Evolutionary conservation across 35 echinoderm and acorn worm species (phyloP).

Genomic region (Eucidaris tribuloides): DNA sequence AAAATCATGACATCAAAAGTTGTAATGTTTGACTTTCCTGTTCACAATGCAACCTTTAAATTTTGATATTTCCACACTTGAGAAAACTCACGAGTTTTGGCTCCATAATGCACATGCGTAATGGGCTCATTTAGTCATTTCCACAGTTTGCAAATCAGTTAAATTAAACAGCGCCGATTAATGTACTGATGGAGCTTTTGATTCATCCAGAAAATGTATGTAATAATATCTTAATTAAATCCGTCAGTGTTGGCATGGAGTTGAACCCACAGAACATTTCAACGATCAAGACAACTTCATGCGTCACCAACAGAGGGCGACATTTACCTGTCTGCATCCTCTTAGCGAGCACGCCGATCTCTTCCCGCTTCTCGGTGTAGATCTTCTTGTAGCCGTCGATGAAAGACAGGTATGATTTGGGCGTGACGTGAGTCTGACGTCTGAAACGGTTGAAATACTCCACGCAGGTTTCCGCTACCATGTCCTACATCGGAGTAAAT

Average conservation of each 20-base stretch:
- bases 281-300: too few relatives aligned
- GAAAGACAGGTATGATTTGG: slow-evolving; percentile 97
- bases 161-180: too few relatives aligned
- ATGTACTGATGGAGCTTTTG: not conserved
- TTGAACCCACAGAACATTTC: not conserved
- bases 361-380: slow-evolving; percentile 78
- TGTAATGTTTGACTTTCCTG: too few relatives aligned
- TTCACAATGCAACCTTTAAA: too few relatives aligned
- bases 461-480: slow-evolving; percentile 84
- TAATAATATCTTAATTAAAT: not conserved
- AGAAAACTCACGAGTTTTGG: too few relatives aligned
- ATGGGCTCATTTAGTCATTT: too few relatives aligned
- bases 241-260: not conserved
- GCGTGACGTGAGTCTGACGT: slow-evolving; percentile 96
- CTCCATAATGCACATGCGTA: too few relatives aligned
- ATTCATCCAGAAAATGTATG: not conserved
- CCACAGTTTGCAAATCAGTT: too few relatives aligned
- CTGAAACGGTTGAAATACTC: slow-evolving; percentile 93
- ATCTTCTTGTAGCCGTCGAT: slow-evolving; percentile 93
- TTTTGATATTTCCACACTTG: too few relatives aligned
- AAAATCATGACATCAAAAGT: too few relatives aligned
- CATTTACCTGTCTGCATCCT: slow-evolving; percentile 94
- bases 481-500: slow-evolving; percentile 81
- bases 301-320: not conserved
- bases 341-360: slow-evolving; percentile 77